Evolutionary conservation across 2,113 vertebrate genomes (phyloP).

Genomic region (Callopanchax toddi): DNA sequence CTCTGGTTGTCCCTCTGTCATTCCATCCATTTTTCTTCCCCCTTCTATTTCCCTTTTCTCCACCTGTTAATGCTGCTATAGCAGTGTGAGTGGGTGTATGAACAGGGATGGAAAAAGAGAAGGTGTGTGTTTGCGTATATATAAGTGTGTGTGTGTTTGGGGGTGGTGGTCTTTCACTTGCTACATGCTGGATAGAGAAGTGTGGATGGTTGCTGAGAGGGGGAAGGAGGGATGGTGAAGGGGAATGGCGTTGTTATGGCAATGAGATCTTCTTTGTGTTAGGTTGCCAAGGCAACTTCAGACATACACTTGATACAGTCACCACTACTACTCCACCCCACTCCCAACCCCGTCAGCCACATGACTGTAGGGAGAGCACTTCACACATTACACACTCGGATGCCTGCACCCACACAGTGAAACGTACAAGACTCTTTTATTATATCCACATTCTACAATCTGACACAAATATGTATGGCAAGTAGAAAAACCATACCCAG

Average conservation of each 20-base stretch:
- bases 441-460: slow-evolving; percentile 20
- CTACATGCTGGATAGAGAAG: slow-evolving; percentile 33
- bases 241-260: slow-evolving; percentile 75
- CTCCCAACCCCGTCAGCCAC: slow-evolving; percentile 51
- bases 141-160: not conserved
- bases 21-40: slow-evolving; percentile 4
- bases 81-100: slow-evolving; percentile 60
- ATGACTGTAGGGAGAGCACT: slow-evolving; percentile 65
- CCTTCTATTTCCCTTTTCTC: slow-evolving; percentile 33
- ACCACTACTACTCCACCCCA: slow-evolving; percentile 25
- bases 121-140: not conserved
- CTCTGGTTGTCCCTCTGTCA: slow-evolving; percentile 25
- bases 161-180: slow-evolving; percentile 46
- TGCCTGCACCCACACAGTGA: slow-evolving; percentile 42
- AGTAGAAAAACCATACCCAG: not conserved
- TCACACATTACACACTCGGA: slow-evolving; percentile 55
- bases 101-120: slow-evolving; percentile 35
- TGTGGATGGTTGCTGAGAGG: slow-evolving; percentile 9
- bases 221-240: slow-evolving; percentile 16
- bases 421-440: slow-evolving; percentile 28
- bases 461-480: slow-evolving; percentile 5
- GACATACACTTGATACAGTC: slow-evolving; percentile 69
- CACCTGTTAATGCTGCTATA: slow-evolving; percentile 57
- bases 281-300: slow-evolving; percentile 78
- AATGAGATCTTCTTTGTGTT: slow-evolving; percentile 78